Evolutionary conservation across 2,888 invertebrate species (phyloP), one percentile per base, ranked within the genome.

Genomic region (Odontocerum albicorne): DNA sequence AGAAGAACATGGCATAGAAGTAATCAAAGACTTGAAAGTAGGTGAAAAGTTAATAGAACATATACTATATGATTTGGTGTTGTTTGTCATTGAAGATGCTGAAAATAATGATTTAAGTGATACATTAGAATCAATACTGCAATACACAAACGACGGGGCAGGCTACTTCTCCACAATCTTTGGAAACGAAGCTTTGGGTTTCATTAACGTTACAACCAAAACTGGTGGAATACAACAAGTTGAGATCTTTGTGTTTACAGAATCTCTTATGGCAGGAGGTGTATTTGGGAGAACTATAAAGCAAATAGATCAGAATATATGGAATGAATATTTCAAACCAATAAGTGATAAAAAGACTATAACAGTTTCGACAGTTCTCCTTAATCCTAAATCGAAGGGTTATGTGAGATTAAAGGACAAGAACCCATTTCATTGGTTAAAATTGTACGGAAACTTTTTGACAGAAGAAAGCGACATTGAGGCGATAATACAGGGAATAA

Each of bases 381-480:
- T 90, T 44, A 83, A 88, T 66, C 92, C 92, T 0, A 82, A 85
- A 66, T 91, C 91, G 10, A 74, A 78, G 13, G 92, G 92, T 0
- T 76, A 80, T 3, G 64, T 92, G 0, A 81, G 79, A 66, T 74
- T 96, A 10, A 83, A 80, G 64, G 84, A 86, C 33, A 83, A 74
- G 17, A 83, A 93, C 72, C 90, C 92, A 0, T 79, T 84, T 38
- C 83, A 86, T 27, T 82, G 85, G 63, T 92, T 94, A 0, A 71
- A 83, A n/a, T 83, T 95, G 63, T 84, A 89, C 63, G 87, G 91
- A 0, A 90, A 93, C 64, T 93, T 93, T 67, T 80, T 92, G 56
- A 77, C 81, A 0, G 81, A 89, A 65, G 78, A 77, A 3, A 75
- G 79, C 16, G 80, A 91, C 64, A 69, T 83, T 1, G 75, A 77